Percentiles rank a stretch among this genome's conserved stretches.
Evolutionary conservation across 2,888 invertebrate genomes (phyloP).

Genomic region (Lamellibrachia satsuma): DNA sequence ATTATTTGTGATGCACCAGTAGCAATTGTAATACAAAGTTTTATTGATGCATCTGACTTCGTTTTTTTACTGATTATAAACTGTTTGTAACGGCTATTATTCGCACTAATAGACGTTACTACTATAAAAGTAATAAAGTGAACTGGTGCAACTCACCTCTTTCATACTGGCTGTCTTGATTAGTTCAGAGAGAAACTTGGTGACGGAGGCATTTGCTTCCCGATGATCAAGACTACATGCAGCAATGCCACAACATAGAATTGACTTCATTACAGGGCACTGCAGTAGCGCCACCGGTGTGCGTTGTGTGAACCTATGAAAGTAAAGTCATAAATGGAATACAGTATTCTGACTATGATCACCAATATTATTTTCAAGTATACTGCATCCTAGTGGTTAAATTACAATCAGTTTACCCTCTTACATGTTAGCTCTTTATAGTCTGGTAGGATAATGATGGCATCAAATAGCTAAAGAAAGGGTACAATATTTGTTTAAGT

Average conservation of each 20-base stretch:
- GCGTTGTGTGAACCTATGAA: constrained; percentile 80
- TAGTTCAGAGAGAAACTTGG: constrained; percentile 93
- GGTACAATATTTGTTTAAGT: too few relatives aligned
- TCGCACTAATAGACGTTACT: too few relatives aligned
- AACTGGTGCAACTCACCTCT: constrained; percentile 22
- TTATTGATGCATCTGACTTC: too few relatives aligned
- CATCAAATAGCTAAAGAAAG: too few relatives aligned
- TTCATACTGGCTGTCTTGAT: constrained; percentile 63
- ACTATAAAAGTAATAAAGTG: not conserved
- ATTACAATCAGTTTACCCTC: too few relatives aligned
- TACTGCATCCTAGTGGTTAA: not conserved
- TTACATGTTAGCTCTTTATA: too few relatives aligned
- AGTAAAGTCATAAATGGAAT: not conserved
- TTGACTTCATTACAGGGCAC: constrained; percentile 77
- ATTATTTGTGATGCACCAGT: too few relatives aligned
- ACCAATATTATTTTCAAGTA: not conserved
- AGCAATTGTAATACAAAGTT: too few relatives aligned
- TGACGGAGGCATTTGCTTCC: constrained; percentile 94
- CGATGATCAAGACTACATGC: constrained; percentile 89
- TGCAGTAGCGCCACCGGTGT: constrained; percentile 84
- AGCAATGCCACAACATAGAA: constrained; percentile 83
- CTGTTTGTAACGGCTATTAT: too few relatives aligned
- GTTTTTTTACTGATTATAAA: too few relatives aligned
- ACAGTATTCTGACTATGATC: not conserved
- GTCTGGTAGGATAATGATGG: too few relatives aligned